These are phyloP conservation scores for Pelodytes ibericus DNA, from an alignment of 2,797 vertebrate species.

Conservation along the genomic window DNA sequence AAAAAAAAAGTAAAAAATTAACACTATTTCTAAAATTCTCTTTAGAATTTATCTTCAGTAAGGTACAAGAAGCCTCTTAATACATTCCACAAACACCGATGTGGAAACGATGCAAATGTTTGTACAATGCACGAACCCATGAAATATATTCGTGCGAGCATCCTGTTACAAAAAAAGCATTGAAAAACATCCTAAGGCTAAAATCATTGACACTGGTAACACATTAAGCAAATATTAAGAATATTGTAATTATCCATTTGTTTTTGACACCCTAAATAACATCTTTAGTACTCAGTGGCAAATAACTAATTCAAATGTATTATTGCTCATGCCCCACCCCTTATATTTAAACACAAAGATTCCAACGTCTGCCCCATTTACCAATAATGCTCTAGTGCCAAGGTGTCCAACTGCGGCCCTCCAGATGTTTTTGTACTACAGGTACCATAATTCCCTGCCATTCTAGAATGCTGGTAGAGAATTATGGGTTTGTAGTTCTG, in stretches of 20 bases:
- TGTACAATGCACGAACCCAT: conserved; percentile 38
- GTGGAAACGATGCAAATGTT: conserved; percentile 41
- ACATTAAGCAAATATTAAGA: neutral
- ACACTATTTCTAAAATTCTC: neutral
- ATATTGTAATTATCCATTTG: neutral
- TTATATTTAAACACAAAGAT: too few species aligned
- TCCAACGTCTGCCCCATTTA: neutral
- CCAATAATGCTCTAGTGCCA: too few species aligned
- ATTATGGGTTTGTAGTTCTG: too few species aligned
- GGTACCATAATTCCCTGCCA: too few species aligned
- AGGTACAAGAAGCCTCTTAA: neutral
- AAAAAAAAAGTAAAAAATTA: neutral
- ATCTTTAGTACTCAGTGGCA: neutral
- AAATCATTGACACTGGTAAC: neutral
- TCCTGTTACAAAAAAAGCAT: neutral
- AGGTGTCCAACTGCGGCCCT: too few species aligned
- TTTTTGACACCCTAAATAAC: neutral
- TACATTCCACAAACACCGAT: conserved; percentile 15
- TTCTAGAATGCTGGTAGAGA: too few species aligned
- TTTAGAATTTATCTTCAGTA: neutral
- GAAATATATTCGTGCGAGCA: conserved; percentile 35
- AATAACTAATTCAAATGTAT: neutral
- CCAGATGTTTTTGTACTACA: too few species aligned
- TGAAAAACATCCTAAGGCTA: conserved; percentile 31
- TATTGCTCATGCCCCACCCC: neutral